These are phyloP conservation scores for Pyralis farinalis DNA, from an alignment of 2,888 invertebrate species.

Conservation along the genomic window DNA sequence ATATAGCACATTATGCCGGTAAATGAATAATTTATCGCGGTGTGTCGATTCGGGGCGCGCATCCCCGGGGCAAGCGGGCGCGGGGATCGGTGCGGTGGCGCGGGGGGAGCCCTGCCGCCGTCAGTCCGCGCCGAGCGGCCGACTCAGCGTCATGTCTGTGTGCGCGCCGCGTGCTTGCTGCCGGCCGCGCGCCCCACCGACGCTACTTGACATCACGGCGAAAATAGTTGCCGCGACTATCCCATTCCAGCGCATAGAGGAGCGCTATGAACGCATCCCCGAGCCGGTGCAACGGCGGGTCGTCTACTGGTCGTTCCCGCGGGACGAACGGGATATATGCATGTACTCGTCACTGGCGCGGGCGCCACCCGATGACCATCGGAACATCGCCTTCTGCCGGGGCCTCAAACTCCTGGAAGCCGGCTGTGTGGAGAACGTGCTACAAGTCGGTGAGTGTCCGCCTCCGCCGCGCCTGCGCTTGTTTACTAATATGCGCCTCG, in stretches of 20 bases:
- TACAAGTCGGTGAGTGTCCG: conserved; percentile 91
- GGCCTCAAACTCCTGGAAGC: conserved; percentile 91
- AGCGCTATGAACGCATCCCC: conserved; percentile 92
- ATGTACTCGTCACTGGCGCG: conserved; percentile 91
- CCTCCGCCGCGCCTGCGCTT: conserved; percentile 72
- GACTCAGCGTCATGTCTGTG: conserved; percentile 77
- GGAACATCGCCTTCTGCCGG: conserved; percentile 92
- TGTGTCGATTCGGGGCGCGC: conserved; percentile 72
- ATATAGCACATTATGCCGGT: conserved; percentile 78
- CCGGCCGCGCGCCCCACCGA: conserved; percentile 84
- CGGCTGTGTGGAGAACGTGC: conserved; percentile 91
- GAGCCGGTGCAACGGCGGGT: conserved; percentile 93
- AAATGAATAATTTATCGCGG: conserved; percentile 78
- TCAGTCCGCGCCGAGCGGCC: conserved; percentile 77
- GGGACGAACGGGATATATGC: conserved; percentile 93
- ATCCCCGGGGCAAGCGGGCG: conserved; percentile 53
- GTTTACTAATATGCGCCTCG: conserved; percentile 81
- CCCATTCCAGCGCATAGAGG: conserved; percentile 93
- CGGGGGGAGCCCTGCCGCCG: conserved; percentile 41
- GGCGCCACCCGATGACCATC: conserved; percentile 84
- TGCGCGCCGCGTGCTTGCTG: conserved; percentile 78
- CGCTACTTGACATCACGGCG: conserved; percentile 90
- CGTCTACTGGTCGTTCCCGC: conserved; percentile 94
- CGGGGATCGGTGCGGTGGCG: conserved; percentile 25
- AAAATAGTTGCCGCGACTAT: conserved; percentile 92